These are phyloP conservation scores for Danionella cerebrum DNA, from an alignment of 2,113 vertebrate genomes.

Conservation along the genomic window DNA sequence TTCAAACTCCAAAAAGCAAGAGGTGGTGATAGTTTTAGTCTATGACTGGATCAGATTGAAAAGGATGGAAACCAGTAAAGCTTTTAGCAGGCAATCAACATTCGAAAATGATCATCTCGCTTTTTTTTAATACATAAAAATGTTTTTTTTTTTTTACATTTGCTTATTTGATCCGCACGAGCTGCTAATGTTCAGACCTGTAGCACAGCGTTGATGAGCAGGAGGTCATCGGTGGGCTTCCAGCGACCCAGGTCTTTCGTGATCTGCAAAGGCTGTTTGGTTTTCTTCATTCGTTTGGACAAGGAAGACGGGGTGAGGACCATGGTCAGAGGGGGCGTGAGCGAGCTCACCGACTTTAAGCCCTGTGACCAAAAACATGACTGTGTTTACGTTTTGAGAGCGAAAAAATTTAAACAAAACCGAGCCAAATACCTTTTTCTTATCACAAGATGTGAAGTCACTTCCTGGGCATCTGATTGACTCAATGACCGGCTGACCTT, in stretches of 20 bases:
- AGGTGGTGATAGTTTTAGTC: too few relatives aligned
- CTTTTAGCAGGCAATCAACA: too few relatives aligned
- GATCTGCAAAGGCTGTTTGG: slow-evolving; percentile 86
- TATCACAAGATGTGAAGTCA: slow-evolving; percentile 80
- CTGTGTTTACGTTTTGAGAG: too few relatives aligned
- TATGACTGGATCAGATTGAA: too few relatives aligned
- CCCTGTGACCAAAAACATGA: slow-evolving; percentile 56
- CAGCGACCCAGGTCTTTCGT: slow-evolving; percentile 92
- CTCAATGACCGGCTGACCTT: slow-evolving; percentile 79
- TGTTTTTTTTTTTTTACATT: too few relatives aligned
- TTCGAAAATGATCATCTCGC: too few relatives aligned
- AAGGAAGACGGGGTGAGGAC: slow-evolving; percentile 71
- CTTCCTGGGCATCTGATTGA: slow-evolving; percentile 79
- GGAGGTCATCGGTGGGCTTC: slow-evolving; percentile 87
- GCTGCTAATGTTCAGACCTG: slow-evolving; percentile 74
- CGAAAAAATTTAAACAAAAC: not conserved
- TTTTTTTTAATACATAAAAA: too few relatives aligned
- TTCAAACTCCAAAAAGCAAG: too few relatives aligned
- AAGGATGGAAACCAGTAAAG: too few relatives aligned
- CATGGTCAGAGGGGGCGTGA: slow-evolving; percentile 72
- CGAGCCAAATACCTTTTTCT: slow-evolving; percentile 74
- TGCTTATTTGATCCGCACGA: too few relatives aligned
- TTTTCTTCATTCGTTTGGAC: slow-evolving; percentile 89
- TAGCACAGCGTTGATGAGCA: slow-evolving; percentile 88
- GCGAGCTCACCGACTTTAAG: slow-evolving; percentile 71